Evolutionary conservation across 2,888 invertebrate species (phyloP).

Genomic region (Atethmia centrago): DNA sequence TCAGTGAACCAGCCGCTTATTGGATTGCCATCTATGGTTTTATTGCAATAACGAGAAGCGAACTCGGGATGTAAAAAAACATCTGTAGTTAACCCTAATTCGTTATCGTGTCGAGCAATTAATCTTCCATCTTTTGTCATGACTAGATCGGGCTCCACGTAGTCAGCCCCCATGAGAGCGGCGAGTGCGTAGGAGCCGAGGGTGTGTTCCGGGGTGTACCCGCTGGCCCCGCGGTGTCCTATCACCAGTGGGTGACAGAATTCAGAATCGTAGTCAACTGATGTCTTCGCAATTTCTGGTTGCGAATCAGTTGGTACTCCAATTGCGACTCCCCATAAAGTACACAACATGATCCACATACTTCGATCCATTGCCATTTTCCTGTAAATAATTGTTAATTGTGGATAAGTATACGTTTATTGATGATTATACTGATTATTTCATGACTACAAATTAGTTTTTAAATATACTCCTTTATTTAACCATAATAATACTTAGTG

Average conservation of each 20-base stretch:
- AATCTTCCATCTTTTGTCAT: constrained; percentile 83
- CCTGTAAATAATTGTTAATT: constrained; percentile 47
- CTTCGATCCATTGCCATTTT: constrained; percentile 52
- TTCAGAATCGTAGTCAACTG: constrained; percentile 61
- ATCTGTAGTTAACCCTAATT: constrained; percentile 81
- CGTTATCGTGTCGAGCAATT: constrained; percentile 85
- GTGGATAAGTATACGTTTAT: not conserved
- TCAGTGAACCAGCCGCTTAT: constrained; percentile 85
- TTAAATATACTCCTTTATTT: constrained; percentile 1
- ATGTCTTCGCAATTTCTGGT: not conserved
- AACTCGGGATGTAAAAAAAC: constrained; percentile 79
- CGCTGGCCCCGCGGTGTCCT: constrained; percentile 85
- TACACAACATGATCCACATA: constrained; percentile 26
- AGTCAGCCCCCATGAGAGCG: constrained; percentile 85
- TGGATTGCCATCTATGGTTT: constrained; percentile 77
- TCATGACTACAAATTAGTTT: too few relatives aligned
- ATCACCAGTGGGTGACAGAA: constrained; percentile 79
- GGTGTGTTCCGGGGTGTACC: constrained; percentile 87
- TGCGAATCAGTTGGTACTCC: constrained; percentile 2
- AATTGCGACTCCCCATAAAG: constrained; percentile 15
- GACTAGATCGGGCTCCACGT: constrained; percentile 86
- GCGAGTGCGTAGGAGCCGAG: constrained; percentile 85
- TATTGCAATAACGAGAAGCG: constrained; percentile 75
- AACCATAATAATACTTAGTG: not conserved
- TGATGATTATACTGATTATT: not conserved